phyloP scores from a whole-genome alignment of 1,140 invertebrate genomes.

The Cyclina sinensis region DNA sequence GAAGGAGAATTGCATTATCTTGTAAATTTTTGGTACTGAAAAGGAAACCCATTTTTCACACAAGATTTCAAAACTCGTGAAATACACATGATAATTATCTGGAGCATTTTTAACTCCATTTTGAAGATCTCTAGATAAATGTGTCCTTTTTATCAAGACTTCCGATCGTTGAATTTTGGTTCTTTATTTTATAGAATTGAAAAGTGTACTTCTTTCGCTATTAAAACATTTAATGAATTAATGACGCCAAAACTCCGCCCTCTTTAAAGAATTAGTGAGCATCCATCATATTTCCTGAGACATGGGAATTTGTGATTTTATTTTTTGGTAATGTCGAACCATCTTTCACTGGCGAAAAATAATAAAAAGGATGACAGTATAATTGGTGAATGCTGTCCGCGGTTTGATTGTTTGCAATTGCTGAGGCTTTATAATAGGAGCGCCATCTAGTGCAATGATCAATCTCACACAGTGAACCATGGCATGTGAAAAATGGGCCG shows the following conservation, averaged over 20 bases:
- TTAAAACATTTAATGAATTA: constrained; percentile 50
- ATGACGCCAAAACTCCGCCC: constrained; percentile 43
- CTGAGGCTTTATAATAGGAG: not conserved
- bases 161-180: constrained; percentile 47
- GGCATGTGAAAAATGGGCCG: constrained; percentile 51
- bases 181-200: constrained; percentile 42
- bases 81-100: constrained; percentile 47
- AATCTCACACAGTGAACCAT: constrained; percentile 48
- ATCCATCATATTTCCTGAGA: constrained; percentile 59
- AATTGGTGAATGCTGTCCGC: constrained; percentile 60
- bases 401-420: constrained; percentile 47
- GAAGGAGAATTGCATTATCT: constrained; percentile 11
- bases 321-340: constrained; percentile 10
- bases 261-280: not conserved
- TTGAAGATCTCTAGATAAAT: constrained; percentile 55
- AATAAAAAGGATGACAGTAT: constrained; percentile 64
- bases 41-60: constrained; percentile 26
- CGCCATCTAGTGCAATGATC: constrained; percentile 54
- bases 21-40: constrained; percentile 4
- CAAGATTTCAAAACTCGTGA: not conserved
- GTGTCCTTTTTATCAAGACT: constrained; percentile 64
- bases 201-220: not conserved
- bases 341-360: constrained; percentile 37
- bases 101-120: constrained; percentile 27
- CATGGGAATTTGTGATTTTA: constrained; percentile 59